Evolutionary conservation across 2,888 invertebrate species (phyloP).

Genomic region (Cheiracanthium punctorium): DNA sequence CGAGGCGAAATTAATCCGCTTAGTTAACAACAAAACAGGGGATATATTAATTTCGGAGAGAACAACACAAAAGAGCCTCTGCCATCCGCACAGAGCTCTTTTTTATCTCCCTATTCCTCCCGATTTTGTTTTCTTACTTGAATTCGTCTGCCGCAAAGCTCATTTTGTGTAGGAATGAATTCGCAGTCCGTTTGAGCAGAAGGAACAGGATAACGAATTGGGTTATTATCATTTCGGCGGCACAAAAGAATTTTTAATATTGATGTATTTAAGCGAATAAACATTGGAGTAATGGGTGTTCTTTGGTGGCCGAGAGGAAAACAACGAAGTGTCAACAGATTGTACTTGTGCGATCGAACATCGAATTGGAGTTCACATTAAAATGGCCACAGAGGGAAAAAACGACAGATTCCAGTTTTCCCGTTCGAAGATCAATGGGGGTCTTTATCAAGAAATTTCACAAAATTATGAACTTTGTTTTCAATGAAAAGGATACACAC

Average conservation of each 20-base stretch:
- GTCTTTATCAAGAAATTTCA: too few species aligned
- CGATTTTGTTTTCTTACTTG: background rate
- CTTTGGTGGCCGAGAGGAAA: background rate
- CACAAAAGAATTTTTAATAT: background rate
- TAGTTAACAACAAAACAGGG: background rate
- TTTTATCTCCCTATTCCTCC: background rate
- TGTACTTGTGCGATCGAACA: too few species aligned
- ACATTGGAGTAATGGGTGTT: background rate
- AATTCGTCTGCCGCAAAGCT: background rate
- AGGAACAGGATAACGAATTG: background rate
- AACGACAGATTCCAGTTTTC: too few species aligned
- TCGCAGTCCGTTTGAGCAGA: background rate
- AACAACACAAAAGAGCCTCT: background rate
- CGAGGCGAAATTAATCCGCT: conserved; percentile 1
- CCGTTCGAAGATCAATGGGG: too few species aligned
- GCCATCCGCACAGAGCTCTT: background rate
- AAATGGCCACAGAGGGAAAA: too few species aligned
- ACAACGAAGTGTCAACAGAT: background rate
- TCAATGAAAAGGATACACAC: too few species aligned
- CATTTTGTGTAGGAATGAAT: background rate
- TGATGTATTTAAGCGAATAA: background rate
- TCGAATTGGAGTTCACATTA: too few species aligned
- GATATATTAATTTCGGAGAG: conserved; percentile 11
- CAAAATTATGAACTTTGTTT: too few species aligned
- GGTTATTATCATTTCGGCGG: background rate